phyloP scores from a whole-genome alignment of 2,888 invertebrate genomes.

The Euzetes globulus region DNA sequence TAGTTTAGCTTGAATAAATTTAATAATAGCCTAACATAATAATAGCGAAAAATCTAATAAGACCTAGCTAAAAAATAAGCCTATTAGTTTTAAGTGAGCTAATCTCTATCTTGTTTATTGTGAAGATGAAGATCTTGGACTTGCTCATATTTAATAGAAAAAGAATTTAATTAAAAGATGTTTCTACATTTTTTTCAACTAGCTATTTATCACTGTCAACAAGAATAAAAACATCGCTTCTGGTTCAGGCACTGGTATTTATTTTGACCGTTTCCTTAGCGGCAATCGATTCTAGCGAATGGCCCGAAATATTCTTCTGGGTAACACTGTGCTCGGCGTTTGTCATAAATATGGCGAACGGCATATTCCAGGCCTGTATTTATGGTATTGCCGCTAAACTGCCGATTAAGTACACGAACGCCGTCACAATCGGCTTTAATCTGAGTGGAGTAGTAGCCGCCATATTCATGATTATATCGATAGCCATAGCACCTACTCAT shows the following conservation, averaged over 20 bases:
- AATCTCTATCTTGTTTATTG: too few species aligned
- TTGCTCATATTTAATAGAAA: slow-evolving; percentile 59
- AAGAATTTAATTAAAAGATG: neutral
- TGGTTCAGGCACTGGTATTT: slow-evolving; percentile 61
- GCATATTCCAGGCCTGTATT: slow-evolving; percentile 93
- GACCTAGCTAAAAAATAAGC: too few species aligned
- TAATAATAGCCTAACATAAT: too few species aligned
- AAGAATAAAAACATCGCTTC: slow-evolving; percentile 37
- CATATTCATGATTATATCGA: slow-evolving; percentile 63
- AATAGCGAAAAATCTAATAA: too few species aligned
- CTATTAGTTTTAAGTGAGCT: too few species aligned
- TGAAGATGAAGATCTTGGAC: too few species aligned
- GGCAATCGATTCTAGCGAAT: slow-evolving; percentile 70
- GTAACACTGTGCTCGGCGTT: slow-evolving; percentile 74
- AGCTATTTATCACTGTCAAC: neutral
- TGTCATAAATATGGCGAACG: slow-evolving; percentile 77
- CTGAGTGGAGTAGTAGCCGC: slow-evolving; percentile 81
- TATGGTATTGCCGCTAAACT: slow-evolving; percentile 90
- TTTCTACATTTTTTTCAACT: neutral
- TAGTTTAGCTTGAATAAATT: too few species aligned
- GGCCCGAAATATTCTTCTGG: slow-evolving; percentile 69
- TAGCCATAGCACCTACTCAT: slow-evolving; percentile 60
- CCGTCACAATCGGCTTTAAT: slow-evolving; percentile 85
- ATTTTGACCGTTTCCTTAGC: slow-evolving; percentile 77
- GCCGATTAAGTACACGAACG: slow-evolving; percentile 85